Base-by-base conservation (phyloP, 2,113 vertebrate species). In the Ochotona princeps region DNA sequence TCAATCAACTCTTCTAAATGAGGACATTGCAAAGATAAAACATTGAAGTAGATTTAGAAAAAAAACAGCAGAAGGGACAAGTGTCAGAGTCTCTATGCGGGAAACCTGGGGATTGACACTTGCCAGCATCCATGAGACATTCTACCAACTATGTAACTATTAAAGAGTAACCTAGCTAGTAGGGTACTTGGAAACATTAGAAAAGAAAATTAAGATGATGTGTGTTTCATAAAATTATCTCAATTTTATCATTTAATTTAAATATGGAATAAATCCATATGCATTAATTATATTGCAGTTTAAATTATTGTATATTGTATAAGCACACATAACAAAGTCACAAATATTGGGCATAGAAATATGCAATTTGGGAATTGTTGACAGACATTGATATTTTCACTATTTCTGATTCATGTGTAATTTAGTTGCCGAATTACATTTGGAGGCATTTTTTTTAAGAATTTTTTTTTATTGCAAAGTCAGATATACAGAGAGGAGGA, bases 281-380 rank as follows among this genome's bases (percentile, higher is more conserved):
- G 25, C 8, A 76, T 51, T 90, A 69, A 85, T 88, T 88, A 83
- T 61, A 69, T 32, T 13, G 66, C 47, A 12, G n/a, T 47, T 66
- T 88, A 79, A 89, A 83, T 96, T 61, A 92, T 83, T 90, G 86
- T 80, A 93, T 84, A 93, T 84, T 91, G 67, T 72, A 91, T 78
- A 95, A 93, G 65, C 72, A 61, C 51, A 89, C 57, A 28, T 8
- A 78, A 74, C 80, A 85, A 87, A 69, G n/a, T 95, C 51, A 75
- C 47, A 94, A 90, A 83, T 95, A 90, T 15, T 82, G n/a, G 54
- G 72, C 54, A 83, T 7, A 89, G 73, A 93, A 94, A 92, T 63
- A 70, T 70, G 23, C 14, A 93, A 75, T 96, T 95, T 91, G 79
- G 83, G 70, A 92, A 87, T 32, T 81, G 63, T 69, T 8, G 17